Conservation (phyloP, 2,113 vertebrate genomes). For the Pycnonotus jocosus region DNA sequence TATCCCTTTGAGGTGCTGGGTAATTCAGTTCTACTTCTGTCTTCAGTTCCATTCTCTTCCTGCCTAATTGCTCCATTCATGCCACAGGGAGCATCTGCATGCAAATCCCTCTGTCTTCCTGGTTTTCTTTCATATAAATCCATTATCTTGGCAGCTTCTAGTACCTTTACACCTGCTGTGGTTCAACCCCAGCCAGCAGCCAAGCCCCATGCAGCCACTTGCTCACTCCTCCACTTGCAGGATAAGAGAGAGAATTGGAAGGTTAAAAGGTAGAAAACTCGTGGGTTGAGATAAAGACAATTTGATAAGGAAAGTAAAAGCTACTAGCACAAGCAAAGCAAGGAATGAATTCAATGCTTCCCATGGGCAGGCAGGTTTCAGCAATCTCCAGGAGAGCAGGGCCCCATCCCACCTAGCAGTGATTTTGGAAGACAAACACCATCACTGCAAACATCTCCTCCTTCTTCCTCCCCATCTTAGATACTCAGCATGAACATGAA, state of each 20-base stretch:
- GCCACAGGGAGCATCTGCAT: not conserved
- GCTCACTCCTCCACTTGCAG: not conserved
- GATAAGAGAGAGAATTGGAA: not conserved
- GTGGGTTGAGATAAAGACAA: not conserved
- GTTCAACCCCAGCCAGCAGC: not conserved
- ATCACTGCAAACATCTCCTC: fast-evolving
- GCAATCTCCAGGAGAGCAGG: not conserved
- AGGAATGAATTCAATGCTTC: not conserved
- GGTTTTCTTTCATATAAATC: not conserved
- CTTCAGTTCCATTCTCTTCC: not conserved
- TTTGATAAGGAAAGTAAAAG: not conserved
- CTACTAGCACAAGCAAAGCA: not conserved
- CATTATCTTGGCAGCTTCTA: not conserved
- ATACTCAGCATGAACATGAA: too few relatives aligned
- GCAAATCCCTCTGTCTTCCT: not conserved
- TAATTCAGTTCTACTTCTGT: not conserved
- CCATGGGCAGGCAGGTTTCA: not conserved
- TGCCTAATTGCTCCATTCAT: not conserved
- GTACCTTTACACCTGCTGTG: not conserved
- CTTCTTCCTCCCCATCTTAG: not conserved
- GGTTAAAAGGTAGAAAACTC: not conserved
- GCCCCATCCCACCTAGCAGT: fast-evolving
- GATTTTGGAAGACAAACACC: fast-evolving
- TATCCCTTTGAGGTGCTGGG: not conserved
- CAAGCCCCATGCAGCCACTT: not conserved